These are phyloP conservation scores for Leptinotarsa undecemlineata DNA, from an alignment of 1,140 invertebrate genomes.

Conservation along the genomic window DNA sequence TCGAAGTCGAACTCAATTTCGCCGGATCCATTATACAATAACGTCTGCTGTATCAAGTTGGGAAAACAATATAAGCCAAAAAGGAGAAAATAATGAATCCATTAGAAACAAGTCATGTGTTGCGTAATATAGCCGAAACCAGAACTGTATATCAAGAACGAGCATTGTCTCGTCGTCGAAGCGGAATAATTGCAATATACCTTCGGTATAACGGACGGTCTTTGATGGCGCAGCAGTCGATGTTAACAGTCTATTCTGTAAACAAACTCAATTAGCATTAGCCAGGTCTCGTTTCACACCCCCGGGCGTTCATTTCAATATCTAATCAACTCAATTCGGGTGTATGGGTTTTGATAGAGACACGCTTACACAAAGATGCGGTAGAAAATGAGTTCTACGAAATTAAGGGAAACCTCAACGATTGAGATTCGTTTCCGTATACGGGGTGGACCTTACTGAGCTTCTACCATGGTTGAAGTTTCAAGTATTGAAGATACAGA, in stretches of 20 bases:
- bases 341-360: conserved; percentile 49
- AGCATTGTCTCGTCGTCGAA: conserved; percentile 13
- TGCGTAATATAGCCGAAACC: conserved; percentile 19
- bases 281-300: conserved; percentile 46
- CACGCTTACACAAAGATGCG: conserved; percentile 39
- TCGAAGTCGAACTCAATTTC: too few species aligned
- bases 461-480: too few species aligned
- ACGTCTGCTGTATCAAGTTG: not conserved
- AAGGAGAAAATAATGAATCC: conserved; percentile 20
- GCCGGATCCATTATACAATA: not conserved
- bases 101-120: conserved; percentile 28
- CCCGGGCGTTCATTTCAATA: conserved; percentile 49
- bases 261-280: conserved; percentile 50
- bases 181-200: conserved; percentile 28
- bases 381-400: conserved; percentile 47
- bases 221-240: conserved; percentile 19
- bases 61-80: conserved; percentile 1
- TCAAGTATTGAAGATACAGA: too few species aligned
- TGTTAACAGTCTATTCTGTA: conserved; percentile 38
- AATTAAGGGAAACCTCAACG: conserved; percentile 38
- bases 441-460: not conserved
- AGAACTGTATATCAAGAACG: not conserved
- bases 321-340: conserved; percentile 46
- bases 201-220: conserved; percentile 21
- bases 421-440: not conserved